Conservation (phyloP, 2,797 vertebrate genomes). For the Chelmon rostratus region DNA sequence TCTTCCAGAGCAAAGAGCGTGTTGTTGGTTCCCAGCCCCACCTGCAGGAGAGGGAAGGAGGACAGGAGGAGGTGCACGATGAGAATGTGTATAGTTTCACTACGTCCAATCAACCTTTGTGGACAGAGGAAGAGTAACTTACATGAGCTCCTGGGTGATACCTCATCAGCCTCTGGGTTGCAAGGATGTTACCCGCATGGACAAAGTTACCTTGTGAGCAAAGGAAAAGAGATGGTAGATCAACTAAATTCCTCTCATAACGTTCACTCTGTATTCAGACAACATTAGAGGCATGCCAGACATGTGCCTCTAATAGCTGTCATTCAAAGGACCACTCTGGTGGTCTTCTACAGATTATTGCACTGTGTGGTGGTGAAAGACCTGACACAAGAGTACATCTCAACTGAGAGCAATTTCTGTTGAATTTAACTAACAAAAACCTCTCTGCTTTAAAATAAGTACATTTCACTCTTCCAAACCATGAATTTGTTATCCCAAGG, state of each 20-base stretch:
- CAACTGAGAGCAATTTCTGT: too few relatives aligned
- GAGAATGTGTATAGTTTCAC: neutral
- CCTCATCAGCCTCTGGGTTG: conserved; percentile 91
- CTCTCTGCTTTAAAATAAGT: too few relatives aligned
- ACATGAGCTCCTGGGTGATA: conserved; percentile 97
- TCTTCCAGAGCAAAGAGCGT: conserved; percentile 94
- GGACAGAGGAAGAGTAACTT: conserved; percentile 54
- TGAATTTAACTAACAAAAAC: too few relatives aligned
- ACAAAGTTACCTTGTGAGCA: conserved; percentile 87
- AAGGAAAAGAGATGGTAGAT: neutral
- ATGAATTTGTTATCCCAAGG: too few relatives aligned
- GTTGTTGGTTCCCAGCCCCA: conserved; percentile 93
- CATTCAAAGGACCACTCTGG: neutral
- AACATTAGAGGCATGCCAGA: neutral
- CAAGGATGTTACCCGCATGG: conserved; percentile 94
- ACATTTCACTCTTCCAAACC: too few relatives aligned
- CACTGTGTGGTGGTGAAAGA: too few relatives aligned
- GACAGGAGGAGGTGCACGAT: neutral
- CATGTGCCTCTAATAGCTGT: neutral
- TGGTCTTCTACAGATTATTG: too few relatives aligned
- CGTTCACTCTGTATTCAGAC: neutral
- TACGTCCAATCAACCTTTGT: neutral
- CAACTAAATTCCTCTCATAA: rapidly evolving
- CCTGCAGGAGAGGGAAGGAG: conserved; percentile 78
- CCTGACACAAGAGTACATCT: too few relatives aligned